A percentile compares a stretch with the other conserved stretches of the same genome.
These are phyloP conservation scores for Malurus elegans DNA, from an alignment of 2,113 vertebrate species.

Conservation along the genomic window DNA sequence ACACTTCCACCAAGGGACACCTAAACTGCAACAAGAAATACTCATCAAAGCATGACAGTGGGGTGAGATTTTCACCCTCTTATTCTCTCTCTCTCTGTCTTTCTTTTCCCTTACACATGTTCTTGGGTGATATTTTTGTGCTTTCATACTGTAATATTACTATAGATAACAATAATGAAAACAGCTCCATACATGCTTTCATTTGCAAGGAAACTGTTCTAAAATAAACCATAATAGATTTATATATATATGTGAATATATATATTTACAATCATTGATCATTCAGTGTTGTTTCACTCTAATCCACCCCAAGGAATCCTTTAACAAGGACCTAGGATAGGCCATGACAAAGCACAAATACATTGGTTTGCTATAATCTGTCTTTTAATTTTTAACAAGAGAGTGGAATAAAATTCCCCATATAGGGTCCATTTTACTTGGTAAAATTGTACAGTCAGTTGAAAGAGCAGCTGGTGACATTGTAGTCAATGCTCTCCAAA, in stretches of 20 bases:
- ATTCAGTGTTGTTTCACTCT: background rate
- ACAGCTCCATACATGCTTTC: background rate
- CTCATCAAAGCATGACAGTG: background rate
- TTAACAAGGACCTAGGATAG: background rate
- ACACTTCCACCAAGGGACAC: background rate
- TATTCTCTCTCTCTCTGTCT: background rate
- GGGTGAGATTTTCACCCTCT: background rate
- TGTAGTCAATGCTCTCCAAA: conserved; percentile 43
- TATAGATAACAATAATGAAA: background rate
- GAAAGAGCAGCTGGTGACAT: conserved; percentile 66
- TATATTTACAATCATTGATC: background rate
- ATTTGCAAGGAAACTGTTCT: background rate
- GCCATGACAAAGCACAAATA: background rate
- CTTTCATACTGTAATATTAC: background rate
- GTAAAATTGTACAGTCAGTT: conserved; percentile 16
- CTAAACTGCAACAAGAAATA: background rate
- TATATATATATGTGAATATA: background rate
- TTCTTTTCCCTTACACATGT: background rate
- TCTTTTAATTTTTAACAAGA: conserved; percentile 26
- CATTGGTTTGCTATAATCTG: background rate
- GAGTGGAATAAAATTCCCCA: conserved; percentile 4
- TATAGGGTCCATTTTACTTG: conserved; percentile 18
- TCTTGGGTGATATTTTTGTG: background rate
- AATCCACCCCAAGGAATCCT: background rate
- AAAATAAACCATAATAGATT: background rate